Conservation (phyloP, 2,888 invertebrate genomes). For the Rapana venosa region DNA sequence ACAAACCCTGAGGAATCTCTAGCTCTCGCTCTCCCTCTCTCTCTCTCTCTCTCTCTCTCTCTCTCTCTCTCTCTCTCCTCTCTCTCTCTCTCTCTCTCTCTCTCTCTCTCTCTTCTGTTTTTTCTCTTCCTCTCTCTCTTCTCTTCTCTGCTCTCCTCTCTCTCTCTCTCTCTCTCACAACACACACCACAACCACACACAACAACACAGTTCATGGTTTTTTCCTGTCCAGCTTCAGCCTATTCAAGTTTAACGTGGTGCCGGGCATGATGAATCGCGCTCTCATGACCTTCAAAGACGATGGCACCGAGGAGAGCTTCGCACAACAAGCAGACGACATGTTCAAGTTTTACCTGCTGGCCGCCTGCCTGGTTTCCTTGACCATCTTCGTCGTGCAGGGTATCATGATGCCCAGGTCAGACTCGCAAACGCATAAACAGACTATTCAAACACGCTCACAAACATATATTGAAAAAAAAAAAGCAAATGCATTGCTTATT, state of each 20-base stretch:
- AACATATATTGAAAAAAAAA: no score
- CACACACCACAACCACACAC: background rate
- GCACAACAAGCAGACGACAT: slow-evolving; percentile 88
- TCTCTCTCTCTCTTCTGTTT: background rate
- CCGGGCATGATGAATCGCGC: slow-evolving; percentile 83
- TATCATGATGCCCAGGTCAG: slow-evolving; percentile 87
- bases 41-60: background rate
- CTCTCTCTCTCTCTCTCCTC: background rate
- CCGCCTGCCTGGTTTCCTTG: slow-evolving; percentile 87
- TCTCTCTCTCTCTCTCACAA: no score
- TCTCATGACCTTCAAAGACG: slow-evolving; percentile 89
- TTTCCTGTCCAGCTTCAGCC: slow-evolving; percentile 75
- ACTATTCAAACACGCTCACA: no score
- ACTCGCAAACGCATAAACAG: background rate
- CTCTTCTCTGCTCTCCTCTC: no score
- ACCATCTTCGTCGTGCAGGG: slow-evolving; percentile 89
- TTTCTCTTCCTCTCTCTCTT: background rate
- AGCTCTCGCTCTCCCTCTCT: background rate
- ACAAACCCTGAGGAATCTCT: no score
- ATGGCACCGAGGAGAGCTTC: slow-evolving; percentile 87
- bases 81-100: slow-evolving; percentile 9
- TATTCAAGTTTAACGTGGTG: background rate
- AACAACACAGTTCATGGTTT: background rate
- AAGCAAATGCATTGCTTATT: no score
- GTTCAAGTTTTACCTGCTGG: slow-evolving; percentile 91